Percentiles rank a stretch among this genome's conserved stretches.
phyloP scores from a whole-genome alignment of 2,797 vertebrate genomes.

The Chromis chromis region DNA sequence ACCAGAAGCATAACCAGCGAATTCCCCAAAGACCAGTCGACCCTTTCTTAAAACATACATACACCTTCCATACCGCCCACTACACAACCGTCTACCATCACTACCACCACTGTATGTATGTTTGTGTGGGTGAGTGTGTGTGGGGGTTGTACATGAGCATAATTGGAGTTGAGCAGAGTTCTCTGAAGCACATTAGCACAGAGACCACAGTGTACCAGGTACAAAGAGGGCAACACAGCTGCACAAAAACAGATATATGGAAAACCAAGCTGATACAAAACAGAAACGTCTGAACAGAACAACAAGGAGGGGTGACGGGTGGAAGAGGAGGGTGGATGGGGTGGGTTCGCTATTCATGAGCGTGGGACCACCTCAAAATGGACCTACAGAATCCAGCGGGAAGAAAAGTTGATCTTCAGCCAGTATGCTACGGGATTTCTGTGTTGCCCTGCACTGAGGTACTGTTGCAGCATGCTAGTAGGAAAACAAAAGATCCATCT shows the following conservation, averaged over 20 bases:
- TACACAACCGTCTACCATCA: constrained; percentile 21
- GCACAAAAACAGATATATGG: constrained; percentile 74
- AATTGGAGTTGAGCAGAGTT: constrained; percentile 67
- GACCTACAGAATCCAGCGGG: constrained; percentile 9
- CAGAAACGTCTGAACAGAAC: constrained; percentile 74
- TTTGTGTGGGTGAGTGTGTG: neutral
- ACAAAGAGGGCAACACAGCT: constrained; percentile 64
- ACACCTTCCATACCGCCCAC: neutral
- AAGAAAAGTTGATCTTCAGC: constrained; percentile 43
- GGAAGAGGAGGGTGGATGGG: neutral
- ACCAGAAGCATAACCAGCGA: neutral
- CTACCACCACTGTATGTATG: constrained; percentile 12
- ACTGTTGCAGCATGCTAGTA: constrained; percentile 39
- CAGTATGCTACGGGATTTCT: constrained; percentile 41
- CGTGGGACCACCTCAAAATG: constrained; percentile 58
- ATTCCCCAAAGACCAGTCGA: neutral
- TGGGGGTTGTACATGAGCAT: constrained; percentile 38
- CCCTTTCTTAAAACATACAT: constrained; percentile 5
- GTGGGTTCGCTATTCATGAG: constrained; percentile 31
- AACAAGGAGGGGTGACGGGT: constrained; percentile 55
- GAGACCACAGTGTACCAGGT: constrained; percentile 67
- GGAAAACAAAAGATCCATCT: constrained; percentile 46
- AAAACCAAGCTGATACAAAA: constrained; percentile 78
- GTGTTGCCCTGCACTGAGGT: constrained; percentile 27
- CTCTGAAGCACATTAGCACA: constrained; percentile 72